phyloP scores from a whole-genome alignment of 2,888 invertebrate species.

The Nephrocerus scutellatus region DNA sequence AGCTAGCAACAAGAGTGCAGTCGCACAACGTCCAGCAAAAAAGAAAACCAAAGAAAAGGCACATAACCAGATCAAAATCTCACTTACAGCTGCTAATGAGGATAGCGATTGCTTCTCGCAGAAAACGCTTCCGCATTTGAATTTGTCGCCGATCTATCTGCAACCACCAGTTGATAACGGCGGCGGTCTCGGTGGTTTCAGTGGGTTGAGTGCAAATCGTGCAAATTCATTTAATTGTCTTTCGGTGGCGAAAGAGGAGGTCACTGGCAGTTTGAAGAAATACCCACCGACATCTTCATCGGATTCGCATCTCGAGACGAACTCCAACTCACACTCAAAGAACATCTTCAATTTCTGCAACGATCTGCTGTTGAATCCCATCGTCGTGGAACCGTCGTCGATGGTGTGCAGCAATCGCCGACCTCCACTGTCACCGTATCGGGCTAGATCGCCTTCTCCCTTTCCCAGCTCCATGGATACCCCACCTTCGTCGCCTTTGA shows the following conservation, averaged over 20 bases:
- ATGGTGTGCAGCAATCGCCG: slow-evolving; percentile 31
- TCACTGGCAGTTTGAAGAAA: too few relatives aligned
- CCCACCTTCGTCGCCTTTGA: slow-evolving; percentile 42
- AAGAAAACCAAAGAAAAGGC: too few relatives aligned
- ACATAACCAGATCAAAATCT: slow-evolving; percentile 35
- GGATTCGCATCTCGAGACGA: slow-evolving; percentile 39
- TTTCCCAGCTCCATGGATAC: slow-evolving; percentile 40
- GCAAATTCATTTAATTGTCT: slow-evolving; percentile 42
- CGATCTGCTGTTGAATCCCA: slow-evolving; percentile 34
- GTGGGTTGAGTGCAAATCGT: slow-evolving; percentile 23
- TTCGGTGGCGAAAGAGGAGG: too few relatives aligned
- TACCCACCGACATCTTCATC: slow-evolving; percentile 37
- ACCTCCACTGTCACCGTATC: slow-evolving; percentile 41
- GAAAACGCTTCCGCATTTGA: slow-evolving; percentile 31
- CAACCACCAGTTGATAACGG: slow-evolving; percentile 32
- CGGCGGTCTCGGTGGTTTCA: slow-evolving; percentile 3
- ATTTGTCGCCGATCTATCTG: slow-evolving; percentile 37
- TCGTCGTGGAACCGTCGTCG: slow-evolving; percentile 15
- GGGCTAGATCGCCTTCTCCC: slow-evolving; percentile 38
- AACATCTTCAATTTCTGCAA: slow-evolving; percentile 44
- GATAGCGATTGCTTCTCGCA: not conserved
- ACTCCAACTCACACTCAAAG: slow-evolving; percentile 28
- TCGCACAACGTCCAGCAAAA: slow-evolving; percentile 13
- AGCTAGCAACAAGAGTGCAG: not conserved
- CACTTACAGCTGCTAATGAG: slow-evolving; percentile 25